Conservation (phyloP, 1,140 invertebrate species). For the Ceratina australensis region DNA sequence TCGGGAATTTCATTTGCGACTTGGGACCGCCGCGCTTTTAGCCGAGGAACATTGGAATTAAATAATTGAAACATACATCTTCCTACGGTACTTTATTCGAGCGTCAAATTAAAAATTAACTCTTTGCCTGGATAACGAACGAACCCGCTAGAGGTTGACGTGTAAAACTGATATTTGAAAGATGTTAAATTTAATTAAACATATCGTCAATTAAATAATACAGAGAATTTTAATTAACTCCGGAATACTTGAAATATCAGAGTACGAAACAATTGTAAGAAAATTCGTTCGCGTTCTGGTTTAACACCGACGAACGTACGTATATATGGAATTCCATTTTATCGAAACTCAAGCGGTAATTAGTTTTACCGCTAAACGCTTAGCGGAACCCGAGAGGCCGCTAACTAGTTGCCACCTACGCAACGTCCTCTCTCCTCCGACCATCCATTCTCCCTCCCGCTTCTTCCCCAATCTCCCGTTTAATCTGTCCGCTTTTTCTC, state of each 20-base stretch:
- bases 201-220: no score
- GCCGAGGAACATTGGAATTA: no score
- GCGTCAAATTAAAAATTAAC: no score
- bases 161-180: no score
- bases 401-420: constrained; percentile 60
- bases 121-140: no score
- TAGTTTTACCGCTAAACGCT: constrained; percentile 64
- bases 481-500: not conserved
- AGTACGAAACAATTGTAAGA: no score
- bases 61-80: no score
- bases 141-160: no score
- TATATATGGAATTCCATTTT: constrained; percentile 15
- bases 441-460: not conserved
- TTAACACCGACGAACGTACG: not conserved
- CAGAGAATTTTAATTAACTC: no score
- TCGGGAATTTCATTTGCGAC: constrained; percentile 10
- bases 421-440: not conserved
- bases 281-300: constrained; percentile 42
- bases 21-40: constrained; percentile 18
- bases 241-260: no score
- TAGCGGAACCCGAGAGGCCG: constrained; percentile 58
- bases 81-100: no score
- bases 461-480: not conserved
- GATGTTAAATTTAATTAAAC: no score
- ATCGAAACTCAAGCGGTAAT: constrained; percentile 57